Evolutionary conservation across 2,888 invertebrate genomes (phyloP).

Genomic region (Cantharis rufa): DNA sequence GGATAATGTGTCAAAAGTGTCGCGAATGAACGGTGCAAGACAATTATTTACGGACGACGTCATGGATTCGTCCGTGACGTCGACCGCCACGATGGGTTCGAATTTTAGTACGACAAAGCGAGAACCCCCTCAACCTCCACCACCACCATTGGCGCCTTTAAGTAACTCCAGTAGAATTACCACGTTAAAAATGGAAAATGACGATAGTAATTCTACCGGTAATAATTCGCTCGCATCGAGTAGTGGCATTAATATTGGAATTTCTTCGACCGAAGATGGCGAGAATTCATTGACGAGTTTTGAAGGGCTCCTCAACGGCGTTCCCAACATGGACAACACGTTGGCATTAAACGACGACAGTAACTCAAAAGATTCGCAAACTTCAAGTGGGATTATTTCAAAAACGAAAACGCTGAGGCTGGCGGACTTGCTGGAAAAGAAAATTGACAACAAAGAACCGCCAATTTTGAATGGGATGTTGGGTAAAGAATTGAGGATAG

Average conservation of each 20-base stretch:
- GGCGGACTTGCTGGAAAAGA: constrained; percentile 81
- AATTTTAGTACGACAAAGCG: constrained; percentile 49
- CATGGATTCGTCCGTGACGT: constrained; percentile 52
- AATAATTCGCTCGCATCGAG: constrained; percentile 65
- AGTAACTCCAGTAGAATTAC: constrained; percentile 41
- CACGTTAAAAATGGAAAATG: constrained; percentile 48
- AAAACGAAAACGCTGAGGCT: constrained; percentile 73
- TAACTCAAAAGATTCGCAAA: constrained; percentile 57
- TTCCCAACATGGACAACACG: constrained; percentile 60
- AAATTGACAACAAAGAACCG: constrained; percentile 63
- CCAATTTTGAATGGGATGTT: constrained; percentile 63
- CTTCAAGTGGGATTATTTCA: constrained; percentile 38
- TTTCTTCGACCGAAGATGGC: constrained; percentile 59
- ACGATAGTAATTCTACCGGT: constrained; percentile 57
- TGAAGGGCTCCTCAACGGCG: constrained; percentile 65
- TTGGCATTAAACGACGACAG: constrained; percentile 59
- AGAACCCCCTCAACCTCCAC: constrained; percentile 57
- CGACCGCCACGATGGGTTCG: constrained; percentile 44
- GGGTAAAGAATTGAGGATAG: constrained; percentile 62
- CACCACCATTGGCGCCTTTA: constrained; percentile 58
- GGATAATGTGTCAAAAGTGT: constrained; percentile 46
- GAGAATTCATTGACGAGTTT: constrained; percentile 68
- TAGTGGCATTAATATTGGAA: constrained; percentile 55
- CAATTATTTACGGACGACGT: constrained; percentile 52
- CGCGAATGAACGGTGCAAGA: constrained; percentile 53